Conservation (phyloP, 2,113 vertebrate species). For the Pimephales promelas region DNA sequence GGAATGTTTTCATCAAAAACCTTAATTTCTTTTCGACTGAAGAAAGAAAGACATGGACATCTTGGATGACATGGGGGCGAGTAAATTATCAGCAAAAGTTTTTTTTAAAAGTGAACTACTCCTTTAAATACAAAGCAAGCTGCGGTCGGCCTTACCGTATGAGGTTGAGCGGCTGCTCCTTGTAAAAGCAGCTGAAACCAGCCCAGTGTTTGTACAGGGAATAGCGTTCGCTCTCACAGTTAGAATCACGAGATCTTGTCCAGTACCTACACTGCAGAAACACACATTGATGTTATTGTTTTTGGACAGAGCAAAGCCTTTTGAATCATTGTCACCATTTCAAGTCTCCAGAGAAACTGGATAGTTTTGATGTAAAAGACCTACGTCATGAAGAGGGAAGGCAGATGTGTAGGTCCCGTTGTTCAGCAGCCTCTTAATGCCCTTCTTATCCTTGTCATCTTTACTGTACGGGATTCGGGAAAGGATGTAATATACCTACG, state of each 20-base stretch:
- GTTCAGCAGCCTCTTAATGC: slow-evolving; percentile 91
- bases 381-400: slow-evolving; percentile 96
- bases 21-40: too few species aligned
- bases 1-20: too few species aligned
- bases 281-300: not conserved
- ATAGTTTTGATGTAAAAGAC: not conserved
- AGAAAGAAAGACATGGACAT: too few species aligned
- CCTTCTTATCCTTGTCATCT: slow-evolving; percentile 88
- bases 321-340: not conserved
- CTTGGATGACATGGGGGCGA: too few species aligned
- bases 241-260: slow-evolving; percentile 52
- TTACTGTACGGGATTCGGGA: slow-evolving; percentile 86
- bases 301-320: not conserved
- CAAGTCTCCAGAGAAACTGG: not conserved
- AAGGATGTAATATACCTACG: slow-evolving; percentile 94
- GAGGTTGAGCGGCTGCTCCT: slow-evolving; percentile 94
- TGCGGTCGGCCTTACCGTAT: slow-evolving; percentile 77
- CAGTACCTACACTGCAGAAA: slow-evolving; percentile 56
- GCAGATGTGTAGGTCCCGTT: slow-evolving; percentile 94
- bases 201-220: slow-evolving; percentile 93
- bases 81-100: too few species aligned
- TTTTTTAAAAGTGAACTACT: too few species aligned
- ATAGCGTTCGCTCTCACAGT: slow-evolving; percentile 77
- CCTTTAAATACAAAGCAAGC: not conserved
- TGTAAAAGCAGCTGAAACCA: slow-evolving; percentile 94